Conservation (phyloP, 2,888 invertebrate species). For the Megaustenia siamemsis region DNA sequence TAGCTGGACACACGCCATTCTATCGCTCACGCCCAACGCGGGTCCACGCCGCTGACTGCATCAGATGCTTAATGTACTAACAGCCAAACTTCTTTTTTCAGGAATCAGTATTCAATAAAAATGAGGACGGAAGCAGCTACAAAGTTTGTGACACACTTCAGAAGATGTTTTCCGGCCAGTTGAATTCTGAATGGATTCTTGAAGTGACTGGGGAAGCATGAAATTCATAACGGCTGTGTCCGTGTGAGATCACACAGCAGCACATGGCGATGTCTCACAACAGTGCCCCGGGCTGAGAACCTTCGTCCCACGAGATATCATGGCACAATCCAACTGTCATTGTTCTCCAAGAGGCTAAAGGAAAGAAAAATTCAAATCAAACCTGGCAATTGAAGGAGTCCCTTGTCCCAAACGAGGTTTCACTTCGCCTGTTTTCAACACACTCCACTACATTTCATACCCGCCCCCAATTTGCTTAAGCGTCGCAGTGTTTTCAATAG, state of each 20-base stretch:
- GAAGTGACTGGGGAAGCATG: neutral
- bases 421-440: neutral
- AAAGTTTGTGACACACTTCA: slow-evolving; percentile 19
- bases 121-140: neutral
- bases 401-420: neutral
- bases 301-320: slow-evolving; percentile 12
- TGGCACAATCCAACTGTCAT: neutral
- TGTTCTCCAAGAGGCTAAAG: neutral
- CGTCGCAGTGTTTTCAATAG: neutral
- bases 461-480: neutral
- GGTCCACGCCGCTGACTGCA: too few relatives aligned
- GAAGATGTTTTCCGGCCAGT: slow-evolving; percentile 12
- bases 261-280: slow-evolving; percentile 14
- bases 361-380: neutral
- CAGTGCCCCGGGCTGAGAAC: neutral
- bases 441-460: slow-evolving; percentile 16
- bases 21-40: too few relatives aligned
- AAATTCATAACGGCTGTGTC: neutral
- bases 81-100: neutral
- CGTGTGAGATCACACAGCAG: neutral
- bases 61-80: neutral
- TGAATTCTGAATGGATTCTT: neutral
- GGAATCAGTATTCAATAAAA: neutral
- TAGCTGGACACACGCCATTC: too few relatives aligned
- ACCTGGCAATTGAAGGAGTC: neutral